These are phyloP conservation scores for Gastracanthus pulcherrimus DNA, from an alignment of 2,888 invertebrate species.

Conservation along the genomic window DNA sequence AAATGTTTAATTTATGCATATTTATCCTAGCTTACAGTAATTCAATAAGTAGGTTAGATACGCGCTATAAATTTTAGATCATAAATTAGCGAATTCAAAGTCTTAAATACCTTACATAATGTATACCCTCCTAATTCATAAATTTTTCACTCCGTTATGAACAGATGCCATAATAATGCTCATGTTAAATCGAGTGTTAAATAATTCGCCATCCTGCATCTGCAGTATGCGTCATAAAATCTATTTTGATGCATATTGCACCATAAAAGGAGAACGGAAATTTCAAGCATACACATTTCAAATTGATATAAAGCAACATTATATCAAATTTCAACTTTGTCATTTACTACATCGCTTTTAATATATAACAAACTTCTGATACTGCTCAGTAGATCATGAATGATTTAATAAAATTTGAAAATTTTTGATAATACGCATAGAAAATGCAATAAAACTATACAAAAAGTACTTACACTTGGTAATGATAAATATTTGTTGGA, in stretches of 20 bases:
- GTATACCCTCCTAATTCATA: background rate
- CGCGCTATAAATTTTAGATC: background rate
- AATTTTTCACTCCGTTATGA: background rate
- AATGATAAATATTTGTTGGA: too few relatives aligned
- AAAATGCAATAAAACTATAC: too few relatives aligned
- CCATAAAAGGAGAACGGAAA: constrained; percentile 23
- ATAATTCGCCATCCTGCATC: constrained; percentile 5
- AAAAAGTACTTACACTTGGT: too few relatives aligned
- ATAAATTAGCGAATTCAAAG: background rate
- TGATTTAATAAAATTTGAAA: too few relatives aligned
- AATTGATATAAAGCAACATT: background rate
- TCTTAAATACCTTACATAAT: background rate
- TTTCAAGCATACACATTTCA: background rate
- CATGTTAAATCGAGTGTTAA: constrained; percentile 38
- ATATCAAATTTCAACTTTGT: background rate
- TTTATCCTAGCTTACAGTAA: background rate
- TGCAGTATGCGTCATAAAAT: constrained; percentile 24
- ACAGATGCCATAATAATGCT: constrained; percentile 12
- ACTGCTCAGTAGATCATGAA: too few relatives aligned
- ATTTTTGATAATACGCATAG: too few relatives aligned
- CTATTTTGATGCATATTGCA: constrained; percentile 5
- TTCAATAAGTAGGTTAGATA: background rate
- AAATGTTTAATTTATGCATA: too few relatives aligned
- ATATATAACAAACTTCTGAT: too few relatives aligned
- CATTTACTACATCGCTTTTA: background rate